These are phyloP conservation scores for Euwallacea fornicatus DNA, from an alignment of 1,140 invertebrate genomes.

Conservation along the genomic window DNA sequence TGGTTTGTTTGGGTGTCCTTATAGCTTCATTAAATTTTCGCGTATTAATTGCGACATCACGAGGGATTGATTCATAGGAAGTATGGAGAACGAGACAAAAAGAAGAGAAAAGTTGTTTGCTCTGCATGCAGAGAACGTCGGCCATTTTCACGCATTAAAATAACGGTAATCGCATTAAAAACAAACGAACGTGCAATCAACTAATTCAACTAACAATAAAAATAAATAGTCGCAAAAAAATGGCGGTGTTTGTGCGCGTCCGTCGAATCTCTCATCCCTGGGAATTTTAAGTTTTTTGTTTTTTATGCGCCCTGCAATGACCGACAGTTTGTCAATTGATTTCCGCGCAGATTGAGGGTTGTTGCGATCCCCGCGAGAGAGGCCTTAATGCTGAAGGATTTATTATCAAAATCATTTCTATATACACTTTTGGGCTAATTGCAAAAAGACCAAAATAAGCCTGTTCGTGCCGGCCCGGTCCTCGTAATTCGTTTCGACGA, in stretches of 20 bases:
- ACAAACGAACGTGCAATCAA: constrained; percentile 24
- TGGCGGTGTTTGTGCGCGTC: background rate
- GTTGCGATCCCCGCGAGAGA: background rate
- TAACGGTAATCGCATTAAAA: constrained; percentile 23
- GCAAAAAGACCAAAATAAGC: constrained; percentile 37
- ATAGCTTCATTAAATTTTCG: no score
- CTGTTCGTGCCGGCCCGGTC: constrained; percentile 12
- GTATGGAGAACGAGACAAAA: no score
- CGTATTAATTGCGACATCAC: no score
- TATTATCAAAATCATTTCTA: constrained; percentile 44
- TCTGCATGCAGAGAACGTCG: background rate
- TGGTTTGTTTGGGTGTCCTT: no score
- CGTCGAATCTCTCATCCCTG: background rate
- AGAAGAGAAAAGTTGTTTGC: no score
- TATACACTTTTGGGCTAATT: constrained; percentile 40
- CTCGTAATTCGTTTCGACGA: constrained; percentile 40
- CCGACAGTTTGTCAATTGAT: constrained; percentile 5
- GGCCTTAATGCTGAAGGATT: constrained; percentile 14
- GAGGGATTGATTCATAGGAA: no score
- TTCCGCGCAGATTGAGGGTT: background rate
- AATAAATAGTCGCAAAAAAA: constrained; percentile 25
- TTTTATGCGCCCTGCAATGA: background rate
- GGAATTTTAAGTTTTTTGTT: constrained; percentile 5
- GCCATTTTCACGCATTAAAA: constrained; percentile 24
- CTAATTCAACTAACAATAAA: constrained; percentile 31